A percentile compares a stretch with the other conserved stretches of the same genome.
phyloP scores from a whole-genome alignment of 2,113 vertebrate genomes.

The Phrynosoma blainvillii region DNA sequence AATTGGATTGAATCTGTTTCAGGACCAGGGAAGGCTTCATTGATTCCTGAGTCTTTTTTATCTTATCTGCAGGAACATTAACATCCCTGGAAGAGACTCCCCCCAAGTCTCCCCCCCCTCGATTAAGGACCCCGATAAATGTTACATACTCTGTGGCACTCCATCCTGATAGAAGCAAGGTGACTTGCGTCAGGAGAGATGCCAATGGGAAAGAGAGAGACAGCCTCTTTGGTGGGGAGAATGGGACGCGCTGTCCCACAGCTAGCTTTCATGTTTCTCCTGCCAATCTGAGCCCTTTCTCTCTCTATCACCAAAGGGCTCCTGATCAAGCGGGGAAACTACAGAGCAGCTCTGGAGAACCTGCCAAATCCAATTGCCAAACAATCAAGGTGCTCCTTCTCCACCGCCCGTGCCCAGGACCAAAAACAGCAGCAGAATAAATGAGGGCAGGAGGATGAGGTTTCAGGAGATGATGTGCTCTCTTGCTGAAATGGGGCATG shows the following conservation, averaged over 20 bases:
- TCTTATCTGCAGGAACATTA: conserved; percentile 41
- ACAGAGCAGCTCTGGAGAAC: background rate
- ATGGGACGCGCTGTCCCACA: background rate
- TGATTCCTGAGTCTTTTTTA: conserved; percentile 28
- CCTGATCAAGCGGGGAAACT: background rate
- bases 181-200: background rate
- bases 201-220: background rate
- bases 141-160: conserved; percentile 7
- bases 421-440: too few species aligned
- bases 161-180: conserved; percentile 31
- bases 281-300: background rate
- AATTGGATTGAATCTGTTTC: conserved; percentile 15
- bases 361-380: background rate
- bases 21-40: background rate
- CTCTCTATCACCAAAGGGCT: background rate
- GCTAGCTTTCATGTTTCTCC: background rate
- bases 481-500: too few species aligned
- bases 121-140: conserved; percentile 31
- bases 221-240: background rate
- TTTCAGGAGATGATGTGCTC: too few species aligned
- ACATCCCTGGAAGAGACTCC: conserved; percentile 25
- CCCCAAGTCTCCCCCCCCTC: conserved; percentile 5
- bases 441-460: too few species aligned
- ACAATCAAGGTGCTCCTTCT: too few species aligned
- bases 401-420: background rate